Conservation (phyloP, 2,888 invertebrate genomes). For the Hesperia comma region DNA sequence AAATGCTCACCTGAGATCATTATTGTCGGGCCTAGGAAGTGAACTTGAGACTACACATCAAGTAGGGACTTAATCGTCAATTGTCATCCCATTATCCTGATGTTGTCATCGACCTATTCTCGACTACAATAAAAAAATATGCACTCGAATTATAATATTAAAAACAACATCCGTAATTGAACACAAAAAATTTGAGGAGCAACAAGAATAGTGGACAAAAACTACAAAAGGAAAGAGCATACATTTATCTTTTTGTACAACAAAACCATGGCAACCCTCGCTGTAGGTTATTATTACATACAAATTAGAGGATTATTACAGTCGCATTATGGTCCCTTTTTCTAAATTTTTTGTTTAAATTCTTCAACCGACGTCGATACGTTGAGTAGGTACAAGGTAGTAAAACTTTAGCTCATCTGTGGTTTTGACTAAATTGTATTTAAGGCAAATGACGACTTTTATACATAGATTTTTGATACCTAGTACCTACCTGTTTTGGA, state of each 20-base stretch:
- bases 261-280: slow-evolving; percentile 38
- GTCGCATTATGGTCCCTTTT: slow-evolving; percentile 59
- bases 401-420: slow-evolving; percentile 45
- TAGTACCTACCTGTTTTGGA: not conserved
- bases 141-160: no score
- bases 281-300: slow-evolving; percentile 63
- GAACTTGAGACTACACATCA: no score
- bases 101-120: no score
- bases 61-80: no score
- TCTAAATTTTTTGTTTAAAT: slow-evolving; percentile 47
- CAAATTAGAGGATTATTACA: slow-evolving; percentile 66
- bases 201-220: not conserved
- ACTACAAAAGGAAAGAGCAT: not conserved
- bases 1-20: no score
- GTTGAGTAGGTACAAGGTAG: slow-evolving; percentile 52
- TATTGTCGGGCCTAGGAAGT: no score
- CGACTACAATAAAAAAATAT: no score
- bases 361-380: slow-evolving; percentile 50
- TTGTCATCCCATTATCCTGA: no score
- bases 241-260: slow-evolving; percentile 23
- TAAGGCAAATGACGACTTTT: not conserved
- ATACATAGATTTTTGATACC: not conserved
- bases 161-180: not conserved
- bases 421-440: slow-evolving; percentile 38
- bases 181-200: not conserved